Evolutionary conservation across 2,888 invertebrate genomes (phyloP).

Genomic region (Ectemnius continuus): DNA sequence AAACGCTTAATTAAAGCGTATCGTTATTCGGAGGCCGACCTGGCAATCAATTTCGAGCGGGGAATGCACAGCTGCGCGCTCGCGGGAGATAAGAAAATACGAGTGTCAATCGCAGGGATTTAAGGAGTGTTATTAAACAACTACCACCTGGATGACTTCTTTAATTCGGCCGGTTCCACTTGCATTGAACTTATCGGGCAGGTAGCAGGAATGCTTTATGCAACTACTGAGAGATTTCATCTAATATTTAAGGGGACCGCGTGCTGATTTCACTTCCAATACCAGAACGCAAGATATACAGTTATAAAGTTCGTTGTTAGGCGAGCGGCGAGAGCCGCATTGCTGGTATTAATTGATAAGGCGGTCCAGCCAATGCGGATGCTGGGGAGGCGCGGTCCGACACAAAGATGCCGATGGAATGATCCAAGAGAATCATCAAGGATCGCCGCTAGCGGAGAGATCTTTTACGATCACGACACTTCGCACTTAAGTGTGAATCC

Average conservation of each 20-base stretch:
- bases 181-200: constrained; percentile 33
- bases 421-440: constrained; percentile 23
- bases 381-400: neutral
- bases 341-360: constrained; percentile 27
- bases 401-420: constrained; percentile 26
- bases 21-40: neutral
- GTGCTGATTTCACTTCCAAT: constrained; percentile 3
- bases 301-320: constrained; percentile 11
- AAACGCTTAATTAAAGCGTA: constrained; percentile 9
- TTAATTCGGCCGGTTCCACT: constrained; percentile 50
- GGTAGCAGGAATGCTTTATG: constrained; percentile 19
- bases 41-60: constrained; percentile 10
- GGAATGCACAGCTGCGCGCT: neutral
- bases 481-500: constrained; percentile 14
- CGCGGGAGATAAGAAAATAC: constrained; percentile 30
- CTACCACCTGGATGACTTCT: constrained; percentile 49
- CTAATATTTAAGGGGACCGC: constrained; percentile 1
- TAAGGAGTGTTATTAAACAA: constrained; percentile 48
- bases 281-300: too few species aligned
- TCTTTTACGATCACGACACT: constrained; percentile 22
- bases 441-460: constrained; percentile 1
- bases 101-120: constrained; percentile 33
- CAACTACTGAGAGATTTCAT: neutral
- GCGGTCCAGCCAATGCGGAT: constrained; percentile 12
- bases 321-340: neutral